Conservation (phyloP, 2,797 vertebrate genomes). For the Schizopygopsis malacanthus region DNA sequence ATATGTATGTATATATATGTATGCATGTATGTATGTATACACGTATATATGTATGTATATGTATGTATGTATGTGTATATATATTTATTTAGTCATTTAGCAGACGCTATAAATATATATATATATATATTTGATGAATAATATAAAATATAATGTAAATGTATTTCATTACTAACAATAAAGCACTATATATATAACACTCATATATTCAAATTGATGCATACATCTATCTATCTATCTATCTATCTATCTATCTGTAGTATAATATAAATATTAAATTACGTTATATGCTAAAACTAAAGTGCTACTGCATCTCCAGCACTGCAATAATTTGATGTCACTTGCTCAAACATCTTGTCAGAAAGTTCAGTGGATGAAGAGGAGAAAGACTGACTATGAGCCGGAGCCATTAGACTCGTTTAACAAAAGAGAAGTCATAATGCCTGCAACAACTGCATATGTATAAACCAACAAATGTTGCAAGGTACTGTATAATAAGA, state of each 20-base stretch:
- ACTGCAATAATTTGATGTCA: neutral
- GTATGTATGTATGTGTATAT: too few relatives aligned
- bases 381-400: neutral
- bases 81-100: too few relatives aligned
- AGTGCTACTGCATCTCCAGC: neutral
- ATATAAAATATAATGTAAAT: too few relatives aligned
- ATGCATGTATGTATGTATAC: accelerated
- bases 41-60: too few relatives aligned
- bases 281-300: neutral
- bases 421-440: neutral
- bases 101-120: too few relatives aligned
- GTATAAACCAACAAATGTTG: too few relatives aligned
- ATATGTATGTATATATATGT: too few relatives aligned
- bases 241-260: too few relatives aligned
- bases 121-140: too few relatives aligned
- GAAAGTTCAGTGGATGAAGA: neutral
- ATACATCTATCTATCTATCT: too few relatives aligned
- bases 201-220: too few relatives aligned
- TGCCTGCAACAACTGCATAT: neutral
- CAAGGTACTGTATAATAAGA: too few relatives aligned
- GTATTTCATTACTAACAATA: neutral
- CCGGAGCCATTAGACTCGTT: neutral
- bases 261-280: neutral
- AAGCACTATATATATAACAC: neutral
- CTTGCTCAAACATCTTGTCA: neutral